Base-by-base conservation (phyloP, 2,113 vertebrate species). In the Raphicerus campestris region DNA sequence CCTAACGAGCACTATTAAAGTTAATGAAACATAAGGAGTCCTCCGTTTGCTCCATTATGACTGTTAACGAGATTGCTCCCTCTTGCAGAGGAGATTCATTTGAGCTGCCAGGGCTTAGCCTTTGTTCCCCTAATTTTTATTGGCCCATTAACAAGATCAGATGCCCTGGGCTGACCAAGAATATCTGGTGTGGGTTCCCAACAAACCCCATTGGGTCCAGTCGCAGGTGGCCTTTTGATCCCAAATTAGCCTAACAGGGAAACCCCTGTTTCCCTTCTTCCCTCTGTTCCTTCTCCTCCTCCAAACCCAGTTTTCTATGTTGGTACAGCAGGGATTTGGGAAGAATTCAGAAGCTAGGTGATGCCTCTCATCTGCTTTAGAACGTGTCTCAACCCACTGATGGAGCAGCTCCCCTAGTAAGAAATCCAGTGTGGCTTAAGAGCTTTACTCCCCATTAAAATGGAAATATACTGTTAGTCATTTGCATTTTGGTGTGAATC, bases 111-210 rank as follows among this genome's bases (percentile, higher is more conserved):
- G 94, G 94, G 87, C 87, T 95, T 87, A 63, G 97, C 92, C 94
- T 98, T 97, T 98, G 96, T 97, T 84, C 80, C 47, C 22, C 92
- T 98, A 95, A 97, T 97, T 97, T 97, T 97, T 97, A 97, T 90
- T 91, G 91, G 70, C 75, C 83, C 93, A 51, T 97, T 97, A 94
- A 96, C 45, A 89, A 96, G 93, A 94, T 97, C 87, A 96, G 96
- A 97, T 96, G 85, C 55, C 94, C 66, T 89, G 55, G 61, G 80
- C 89, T 85, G 32, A 93, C 83, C 47, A 80, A 86, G 61, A 89
- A 55, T 93, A 91, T 86, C 86, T 97, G 94, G 94, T 51, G 66
- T 88, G 61, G n/a, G 63, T 47, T 73, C 93, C 75, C 83, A 83
- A 15, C 49, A 56, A 87, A 45, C 39, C 7, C 45, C 26, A 9